Conservation (phyloP, 1,140 invertebrate genomes). For the Bilobella aurantiaca region DNA sequence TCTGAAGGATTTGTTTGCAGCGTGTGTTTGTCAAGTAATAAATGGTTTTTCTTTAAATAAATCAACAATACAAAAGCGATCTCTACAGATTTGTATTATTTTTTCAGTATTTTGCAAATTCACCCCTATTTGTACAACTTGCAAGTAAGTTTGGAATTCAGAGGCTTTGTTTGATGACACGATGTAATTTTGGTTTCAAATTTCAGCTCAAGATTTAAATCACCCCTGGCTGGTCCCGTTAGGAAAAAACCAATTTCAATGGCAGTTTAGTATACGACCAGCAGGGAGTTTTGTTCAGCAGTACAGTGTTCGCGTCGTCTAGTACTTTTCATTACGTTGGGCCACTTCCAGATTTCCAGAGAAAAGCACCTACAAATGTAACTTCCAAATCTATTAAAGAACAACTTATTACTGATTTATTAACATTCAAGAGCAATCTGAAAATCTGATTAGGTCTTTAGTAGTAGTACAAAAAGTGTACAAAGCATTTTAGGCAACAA, state of each 20-base stretch:
- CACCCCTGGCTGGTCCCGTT: too few species aligned
- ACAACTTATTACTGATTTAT: constrained; percentile 1
- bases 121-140: constrained; percentile 93
- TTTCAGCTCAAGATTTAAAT: neutral
- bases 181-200: too few species aligned
- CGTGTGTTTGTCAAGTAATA: constrained; percentile 86
- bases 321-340: neutral
- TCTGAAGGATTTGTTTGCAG: constrained; percentile 96
- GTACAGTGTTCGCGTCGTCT: neutral
- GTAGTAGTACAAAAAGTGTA: neutral
- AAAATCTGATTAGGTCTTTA: neutral
- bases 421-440: neutral
- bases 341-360: neutral
- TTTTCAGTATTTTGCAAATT: constrained; percentile 92
- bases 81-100: constrained; percentile 37
- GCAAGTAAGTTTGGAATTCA: constrained; percentile 62
- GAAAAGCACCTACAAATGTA: too few species aligned
- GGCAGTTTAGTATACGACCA: too few species aligned
- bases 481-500: neutral
- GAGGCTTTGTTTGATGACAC: too few species aligned
- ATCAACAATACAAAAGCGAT: constrained; percentile 6
- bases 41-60: constrained; percentile 15
- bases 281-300: neutral
- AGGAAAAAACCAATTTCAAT: too few species aligned
- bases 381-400: too few species aligned